These are phyloP conservation scores for Misgurnus anguillicaudatus DNA, from an alignment of 2,113 vertebrate species.

Conservation along the genomic window DNA sequence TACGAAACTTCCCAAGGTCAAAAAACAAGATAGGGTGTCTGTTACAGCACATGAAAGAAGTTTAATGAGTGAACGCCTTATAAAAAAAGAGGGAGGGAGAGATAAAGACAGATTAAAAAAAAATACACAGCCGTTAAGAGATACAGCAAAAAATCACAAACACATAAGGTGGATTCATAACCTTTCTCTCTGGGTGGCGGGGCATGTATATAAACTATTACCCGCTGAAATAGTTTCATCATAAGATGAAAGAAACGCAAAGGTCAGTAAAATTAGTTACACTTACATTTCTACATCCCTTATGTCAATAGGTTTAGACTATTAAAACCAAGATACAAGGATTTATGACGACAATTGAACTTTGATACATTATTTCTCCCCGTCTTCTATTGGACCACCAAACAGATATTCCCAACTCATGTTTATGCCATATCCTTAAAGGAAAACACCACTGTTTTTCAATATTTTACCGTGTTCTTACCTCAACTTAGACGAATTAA, in stretches of 20 bases:
- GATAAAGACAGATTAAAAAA: neutral
- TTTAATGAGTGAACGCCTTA: neutral
- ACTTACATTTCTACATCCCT: neutral
- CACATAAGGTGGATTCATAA: neutral
- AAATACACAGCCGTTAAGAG: neutral
- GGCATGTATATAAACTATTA: slow-evolving; percentile 11
- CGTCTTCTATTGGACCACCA: too few relatives aligned
- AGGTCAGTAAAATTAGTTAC: neutral
- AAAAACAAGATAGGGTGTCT: slow-evolving; percentile 45
- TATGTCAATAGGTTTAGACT: neutral
- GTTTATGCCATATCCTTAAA: too few relatives aligned
- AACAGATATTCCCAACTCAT: too few relatives aligned
- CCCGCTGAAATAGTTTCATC: slow-evolving; percentile 3
- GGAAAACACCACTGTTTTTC: too few relatives aligned
- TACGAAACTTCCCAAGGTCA: slow-evolving; percentile 55
- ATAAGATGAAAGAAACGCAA: neutral
- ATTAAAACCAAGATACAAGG: neutral
- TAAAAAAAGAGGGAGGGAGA: neutral
- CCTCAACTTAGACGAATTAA: too few relatives aligned
- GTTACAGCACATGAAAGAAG: neutral
- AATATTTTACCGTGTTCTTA: too few relatives aligned
- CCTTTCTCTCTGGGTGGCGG: neutral
- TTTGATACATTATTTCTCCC: neutral
- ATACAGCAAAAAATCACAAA: slow-evolving; percentile 9
- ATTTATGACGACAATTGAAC: neutral